Base-by-base conservation (phyloP, 2,113 vertebrate species). In the Cyprinodon variegatus region DNA sequence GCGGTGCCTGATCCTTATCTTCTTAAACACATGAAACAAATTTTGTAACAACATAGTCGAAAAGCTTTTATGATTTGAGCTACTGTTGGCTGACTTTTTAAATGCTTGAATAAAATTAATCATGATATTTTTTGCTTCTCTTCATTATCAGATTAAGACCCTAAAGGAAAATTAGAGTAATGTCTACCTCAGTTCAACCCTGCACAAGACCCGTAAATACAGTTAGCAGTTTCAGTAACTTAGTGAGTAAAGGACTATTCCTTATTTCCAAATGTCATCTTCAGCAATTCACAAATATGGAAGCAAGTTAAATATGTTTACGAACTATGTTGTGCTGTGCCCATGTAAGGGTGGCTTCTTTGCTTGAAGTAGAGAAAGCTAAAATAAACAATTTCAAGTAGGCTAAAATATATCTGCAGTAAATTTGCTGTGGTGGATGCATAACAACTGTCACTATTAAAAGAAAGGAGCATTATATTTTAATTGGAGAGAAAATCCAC, bases 81-180 rank as follows among this genome's bases (percentile, higher is more conserved):
- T 76, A 61, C 45, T 62, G 72, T 45, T 63, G 67, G 62, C 68
- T 63, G 45, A 63, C 38, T n/a, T 43, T 22, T 73, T 68, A 70
- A 36, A 73, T 38, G 38, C 60, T 71, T 65, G 38, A 48, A 70
- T n/a, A 14, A 6, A 9, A 37, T 61, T 40, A 64, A 70, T 74
- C 46, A 15, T 43, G 77, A 65, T 83, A 74, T 79, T 74, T 36
- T 77, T 37, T 74, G 67, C 70, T 68, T 74, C 48, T 78, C 72
- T 72, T 22, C 20, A 60, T 83, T 85, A 88, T 86, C 82, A 74
- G 70, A 84, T 86, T 65, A 50, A 60, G 80, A 86, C 83, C 72
- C 61, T 74, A 67, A 82, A 78, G 83, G 69, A 63, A 53, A 79
- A 85, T 89, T 77, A 68, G 65, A 77, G 57, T 39, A 68, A 70